A percentile compares a stretch with the other conserved stretches of the same genome.
These are phyloP conservation scores for Yponomeuta malinellus DNA, from an alignment of 2,888 invertebrate genomes.

Conservation along the genomic window DNA sequence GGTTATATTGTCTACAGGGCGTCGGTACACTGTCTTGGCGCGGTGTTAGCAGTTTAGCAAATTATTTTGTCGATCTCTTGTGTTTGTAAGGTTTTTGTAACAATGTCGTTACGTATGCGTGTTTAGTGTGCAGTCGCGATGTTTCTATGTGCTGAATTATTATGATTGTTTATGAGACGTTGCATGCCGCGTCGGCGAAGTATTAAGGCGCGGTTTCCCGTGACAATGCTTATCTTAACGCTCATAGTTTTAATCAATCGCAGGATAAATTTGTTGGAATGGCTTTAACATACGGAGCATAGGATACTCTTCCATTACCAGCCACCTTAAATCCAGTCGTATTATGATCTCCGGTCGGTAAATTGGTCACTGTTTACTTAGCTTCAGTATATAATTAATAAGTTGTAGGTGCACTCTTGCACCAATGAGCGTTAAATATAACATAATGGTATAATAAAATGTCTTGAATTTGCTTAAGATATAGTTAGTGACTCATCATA, in stretches of 20 bases:
- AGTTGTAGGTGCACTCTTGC: neutral
- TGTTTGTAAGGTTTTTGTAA: slow-evolving; percentile 13
- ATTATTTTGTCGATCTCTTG: slow-evolving; percentile 13
- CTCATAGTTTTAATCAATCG: neutral
- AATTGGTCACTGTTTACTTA: neutral
- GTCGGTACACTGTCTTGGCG: neutral
- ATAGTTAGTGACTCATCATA: neutral
- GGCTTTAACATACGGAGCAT: neutral
- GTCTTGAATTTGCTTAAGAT: slow-evolving; percentile 9
- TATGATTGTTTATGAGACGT: slow-evolving; percentile 2
- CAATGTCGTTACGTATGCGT: slow-evolving; percentile 9
- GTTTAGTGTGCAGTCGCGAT: slow-evolving; percentile 5
- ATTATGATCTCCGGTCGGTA: slow-evolving; percentile 1
- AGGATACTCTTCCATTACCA: neutral
- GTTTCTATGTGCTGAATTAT: neutral
- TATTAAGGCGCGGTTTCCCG: neutral
- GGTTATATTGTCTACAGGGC: slow-evolving; percentile 16
- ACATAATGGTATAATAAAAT: slow-evolving; percentile 11
- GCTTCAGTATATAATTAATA: neutral
- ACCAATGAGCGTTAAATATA: neutral
- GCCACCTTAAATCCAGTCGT: slow-evolving; percentile 6
- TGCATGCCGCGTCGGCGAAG: neutral
- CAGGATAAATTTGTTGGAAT: neutral
- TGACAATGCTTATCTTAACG: neutral
- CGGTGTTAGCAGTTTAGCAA: slow-evolving; percentile 6